phyloP scores from a whole-genome alignment of 2,113 vertebrate species.

The Myotis brandtii region DNA sequence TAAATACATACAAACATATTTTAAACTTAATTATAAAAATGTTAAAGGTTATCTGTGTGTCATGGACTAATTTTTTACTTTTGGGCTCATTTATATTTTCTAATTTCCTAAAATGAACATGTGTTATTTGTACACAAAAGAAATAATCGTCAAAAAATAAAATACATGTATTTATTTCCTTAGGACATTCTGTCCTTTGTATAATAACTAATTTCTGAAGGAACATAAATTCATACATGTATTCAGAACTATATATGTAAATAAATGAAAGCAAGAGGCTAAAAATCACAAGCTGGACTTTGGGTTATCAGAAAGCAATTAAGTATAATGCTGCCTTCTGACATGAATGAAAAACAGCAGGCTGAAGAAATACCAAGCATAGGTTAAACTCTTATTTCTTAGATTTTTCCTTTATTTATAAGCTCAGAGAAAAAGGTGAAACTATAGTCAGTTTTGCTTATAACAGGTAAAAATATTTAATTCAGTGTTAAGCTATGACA shows the following conservation, averaged over 20 bases:
- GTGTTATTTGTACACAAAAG: background rate
- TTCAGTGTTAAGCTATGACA: slow-evolving; percentile 6
- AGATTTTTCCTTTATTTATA: slow-evolving; percentile 31
- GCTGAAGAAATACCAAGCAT: background rate
- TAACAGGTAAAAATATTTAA: slow-evolving; percentile 51
- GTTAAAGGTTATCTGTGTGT: background rate
- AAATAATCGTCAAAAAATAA: slow-evolving; percentile 41
- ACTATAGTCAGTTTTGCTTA: background rate
- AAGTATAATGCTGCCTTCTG: background rate
- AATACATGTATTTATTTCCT: slow-evolving; percentile 46
- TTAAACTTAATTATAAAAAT: slow-evolving; percentile 40
- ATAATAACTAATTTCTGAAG: slow-evolving; percentile 23
- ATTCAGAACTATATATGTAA: background rate
- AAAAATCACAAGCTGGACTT: background rate
- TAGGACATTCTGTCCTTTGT: background rate
- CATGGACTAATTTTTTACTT: background rate
- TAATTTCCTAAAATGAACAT: slow-evolving; percentile 6
- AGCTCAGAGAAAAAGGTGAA: background rate
- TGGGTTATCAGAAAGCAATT: background rate
- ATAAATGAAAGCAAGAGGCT: background rate
- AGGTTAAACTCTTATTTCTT: slow-evolving; percentile 16
- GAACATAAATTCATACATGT: background rate
- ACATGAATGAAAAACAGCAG: background rate
- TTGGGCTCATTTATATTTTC: background rate
- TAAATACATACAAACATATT: background rate